phyloP scores from a whole-genome alignment of 2,797 vertebrate genomes.

The Acridotheres tristis region DNA sequence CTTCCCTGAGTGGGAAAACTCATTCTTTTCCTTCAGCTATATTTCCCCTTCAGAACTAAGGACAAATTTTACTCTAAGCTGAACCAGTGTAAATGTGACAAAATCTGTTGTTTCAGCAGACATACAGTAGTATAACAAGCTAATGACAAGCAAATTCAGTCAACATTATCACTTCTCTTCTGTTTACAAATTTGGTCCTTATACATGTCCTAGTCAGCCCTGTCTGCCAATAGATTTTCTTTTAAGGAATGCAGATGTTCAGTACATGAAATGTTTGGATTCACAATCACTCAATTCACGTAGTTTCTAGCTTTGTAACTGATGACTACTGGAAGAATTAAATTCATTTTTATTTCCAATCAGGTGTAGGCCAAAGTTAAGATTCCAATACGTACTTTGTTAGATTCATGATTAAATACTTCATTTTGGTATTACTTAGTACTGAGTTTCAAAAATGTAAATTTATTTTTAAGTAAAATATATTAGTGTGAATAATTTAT shows the following conservation, averaged over 20 bases:
- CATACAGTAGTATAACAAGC: background rate
- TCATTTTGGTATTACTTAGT: background rate
- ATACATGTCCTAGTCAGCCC: background rate
- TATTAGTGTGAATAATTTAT: background rate
- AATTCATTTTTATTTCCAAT: background rate
- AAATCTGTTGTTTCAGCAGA: conserved; percentile 11
- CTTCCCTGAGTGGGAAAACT: background rate
- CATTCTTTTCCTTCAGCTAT: background rate
- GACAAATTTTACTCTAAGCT: background rate
- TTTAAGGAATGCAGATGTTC: conserved; percentile 14
- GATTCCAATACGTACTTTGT: background rate
- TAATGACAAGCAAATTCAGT: background rate
- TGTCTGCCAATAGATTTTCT: background rate
- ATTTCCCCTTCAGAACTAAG: background rate
- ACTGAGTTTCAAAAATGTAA: background rate
- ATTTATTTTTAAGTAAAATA: background rate
- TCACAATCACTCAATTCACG: background rate
- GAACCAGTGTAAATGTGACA: background rate
- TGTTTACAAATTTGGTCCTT: background rate
- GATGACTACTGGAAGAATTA: background rate
- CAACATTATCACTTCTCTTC: background rate
- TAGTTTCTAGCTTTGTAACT: background rate
- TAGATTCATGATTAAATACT: background rate
- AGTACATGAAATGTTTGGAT: conserved; percentile 16
- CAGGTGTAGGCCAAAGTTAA: background rate